Conservation (phyloP, 2,888 invertebrate species). For the Lepetodrilus schrolli region DNA sequence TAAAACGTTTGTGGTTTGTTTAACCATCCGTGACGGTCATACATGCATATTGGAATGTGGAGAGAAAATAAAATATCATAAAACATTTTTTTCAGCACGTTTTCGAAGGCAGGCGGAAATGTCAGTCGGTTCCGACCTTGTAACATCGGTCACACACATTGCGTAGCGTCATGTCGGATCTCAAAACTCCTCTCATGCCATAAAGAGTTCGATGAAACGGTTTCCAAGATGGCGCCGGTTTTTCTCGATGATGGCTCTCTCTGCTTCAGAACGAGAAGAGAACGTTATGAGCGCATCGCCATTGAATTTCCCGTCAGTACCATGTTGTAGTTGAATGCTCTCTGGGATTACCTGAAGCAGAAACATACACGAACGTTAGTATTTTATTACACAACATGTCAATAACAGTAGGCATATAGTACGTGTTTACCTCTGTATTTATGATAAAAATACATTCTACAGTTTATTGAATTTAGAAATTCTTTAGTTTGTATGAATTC, state of each 20-base stretch:
- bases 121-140: too few relatives aligned
- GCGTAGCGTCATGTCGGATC: too few relatives aligned
- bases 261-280: slow-evolving; percentile 75
- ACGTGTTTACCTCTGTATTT: not conserved
- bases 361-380: too few relatives aligned
- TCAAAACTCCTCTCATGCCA: slow-evolving; percentile 67
- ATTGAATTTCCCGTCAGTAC: slow-evolving; percentile 75
- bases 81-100: slow-evolving; percentile 5
- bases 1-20: not conserved
- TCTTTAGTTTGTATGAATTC: too few relatives aligned
- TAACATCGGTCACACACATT: too few relatives aligned
- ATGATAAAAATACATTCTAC: not conserved
- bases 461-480: too few relatives aligned
- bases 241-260: slow-evolving; percentile 76
- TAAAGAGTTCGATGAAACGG: slow-evolving; percentile 76
- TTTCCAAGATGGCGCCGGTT: slow-evolving; percentile 76
- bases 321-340: slow-evolving; percentile 75
- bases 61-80: not conserved
- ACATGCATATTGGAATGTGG: not conserved
- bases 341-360: slow-evolving; percentile 75
- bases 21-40: not conserved
- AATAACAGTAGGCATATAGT: not conserved
- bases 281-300: slow-evolving; percentile 77
- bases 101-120: not conserved
- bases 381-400: not conserved